A percentile compares a stretch with the other conserved stretches of the same genome.
Evolutionary conservation across 2,797 vertebrate genomes (phyloP).

Genomic region (Ciconia nigra): DNA sequence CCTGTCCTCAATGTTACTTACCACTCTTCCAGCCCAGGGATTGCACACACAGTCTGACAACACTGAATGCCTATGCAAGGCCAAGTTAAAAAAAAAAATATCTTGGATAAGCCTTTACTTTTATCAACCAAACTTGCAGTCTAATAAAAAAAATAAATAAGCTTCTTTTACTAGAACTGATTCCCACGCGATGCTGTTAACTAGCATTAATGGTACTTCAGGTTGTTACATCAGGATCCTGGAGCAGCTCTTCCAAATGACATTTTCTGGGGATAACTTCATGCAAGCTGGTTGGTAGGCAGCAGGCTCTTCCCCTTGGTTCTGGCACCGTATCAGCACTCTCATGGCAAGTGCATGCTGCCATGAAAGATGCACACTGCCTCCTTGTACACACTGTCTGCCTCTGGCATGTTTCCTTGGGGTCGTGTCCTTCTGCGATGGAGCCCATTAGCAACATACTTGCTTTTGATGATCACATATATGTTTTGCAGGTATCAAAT

Average conservation of each 20-base stretch:
- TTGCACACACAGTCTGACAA: background rate
- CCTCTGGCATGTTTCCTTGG: background rate
- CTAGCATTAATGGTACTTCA: background rate
- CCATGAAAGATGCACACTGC: background rate
- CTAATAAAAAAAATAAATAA: background rate
- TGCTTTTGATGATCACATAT: background rate
- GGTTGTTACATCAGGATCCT: background rate
- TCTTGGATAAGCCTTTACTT: background rate
- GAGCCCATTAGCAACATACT: fast-evolving
- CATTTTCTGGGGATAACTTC: too few species aligned
- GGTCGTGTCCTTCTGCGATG: fast-evolving
- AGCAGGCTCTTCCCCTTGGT: fast-evolving
- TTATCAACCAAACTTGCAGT: background rate
- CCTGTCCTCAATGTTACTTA: background rate
- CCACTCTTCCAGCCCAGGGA: background rate
- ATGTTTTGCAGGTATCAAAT: background rate
- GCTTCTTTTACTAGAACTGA: background rate
- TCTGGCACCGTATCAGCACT: background rate
- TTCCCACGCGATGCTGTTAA: background rate
- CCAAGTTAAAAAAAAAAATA: background rate
- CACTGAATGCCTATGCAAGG: background rate
- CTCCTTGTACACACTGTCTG: too few species aligned
- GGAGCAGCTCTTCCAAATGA: background rate
- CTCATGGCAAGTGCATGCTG: fast-evolving
- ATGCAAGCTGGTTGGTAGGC: background rate